Conservation (phyloP, 2,113 vertebrate species). For the Heterotis niloticus region DNA sequence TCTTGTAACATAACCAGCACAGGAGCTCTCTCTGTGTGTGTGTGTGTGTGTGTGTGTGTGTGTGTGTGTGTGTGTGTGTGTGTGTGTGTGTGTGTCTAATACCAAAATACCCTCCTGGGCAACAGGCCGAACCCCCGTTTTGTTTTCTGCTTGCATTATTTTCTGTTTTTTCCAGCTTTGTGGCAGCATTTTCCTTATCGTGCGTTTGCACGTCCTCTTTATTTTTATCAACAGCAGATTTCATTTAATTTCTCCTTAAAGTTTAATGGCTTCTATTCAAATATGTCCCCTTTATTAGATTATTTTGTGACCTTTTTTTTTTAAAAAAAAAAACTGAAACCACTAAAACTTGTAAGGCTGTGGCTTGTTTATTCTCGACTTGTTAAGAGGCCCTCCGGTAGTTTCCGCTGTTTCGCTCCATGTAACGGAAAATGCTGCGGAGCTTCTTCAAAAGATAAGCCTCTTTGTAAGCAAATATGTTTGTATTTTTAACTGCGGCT, state of each 20-base stretch:
- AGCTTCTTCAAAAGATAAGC: slow-evolving; percentile 26
- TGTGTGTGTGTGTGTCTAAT: not conserved
- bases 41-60: no score
- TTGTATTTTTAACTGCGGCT: slow-evolving; percentile 24
- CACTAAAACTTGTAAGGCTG: slow-evolving; percentile 33
- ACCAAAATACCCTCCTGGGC: not conserved
- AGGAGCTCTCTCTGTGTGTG: no score
- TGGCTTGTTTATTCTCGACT: slow-evolving; percentile 32
- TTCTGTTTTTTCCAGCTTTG: not conserved
- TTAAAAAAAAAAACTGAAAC: slow-evolving; percentile 6
- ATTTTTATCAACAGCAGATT: no score
- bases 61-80: no score
- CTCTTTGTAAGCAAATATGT: slow-evolving; percentile 24
- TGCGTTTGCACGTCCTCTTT: not conserved
- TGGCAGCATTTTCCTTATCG: not conserved
- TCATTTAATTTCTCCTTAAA: no score
- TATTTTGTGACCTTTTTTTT: not conserved
- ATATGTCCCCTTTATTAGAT: slow-evolving; percentile 1
- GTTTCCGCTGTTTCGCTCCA: slow-evolving; percentile 33
- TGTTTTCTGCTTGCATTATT: not conserved
- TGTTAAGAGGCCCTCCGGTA: slow-evolving; percentile 15
- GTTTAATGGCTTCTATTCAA: not conserved
- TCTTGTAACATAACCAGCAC: no score
- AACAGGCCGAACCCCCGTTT: no score
- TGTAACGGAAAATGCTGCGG: slow-evolving; percentile 27